These are phyloP conservation scores for Corydoras sp. DNA, from an alignment of 2,113 vertebrate genomes.

Conservation along the genomic window DNA sequence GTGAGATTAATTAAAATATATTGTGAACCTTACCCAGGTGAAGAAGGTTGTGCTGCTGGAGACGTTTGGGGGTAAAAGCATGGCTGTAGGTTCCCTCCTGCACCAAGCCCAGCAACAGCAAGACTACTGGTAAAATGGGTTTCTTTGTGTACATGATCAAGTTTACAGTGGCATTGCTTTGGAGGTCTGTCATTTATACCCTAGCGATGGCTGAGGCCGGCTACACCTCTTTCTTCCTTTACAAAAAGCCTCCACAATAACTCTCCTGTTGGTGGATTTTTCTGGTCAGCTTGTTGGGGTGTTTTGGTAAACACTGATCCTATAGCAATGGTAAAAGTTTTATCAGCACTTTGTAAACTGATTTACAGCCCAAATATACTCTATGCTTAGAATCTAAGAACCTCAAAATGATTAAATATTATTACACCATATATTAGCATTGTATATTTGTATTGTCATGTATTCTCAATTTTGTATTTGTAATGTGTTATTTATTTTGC, in stretches of 20 bases:
- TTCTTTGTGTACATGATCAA: conserved; percentile 54
- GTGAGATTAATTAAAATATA: conserved; percentile 1
- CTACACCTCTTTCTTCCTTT: conserved; percentile 18
- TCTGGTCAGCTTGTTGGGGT: conserved; percentile 50
- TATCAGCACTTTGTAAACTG: conserved; percentile 58
- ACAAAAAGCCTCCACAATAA: conserved; percentile 58
- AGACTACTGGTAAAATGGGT: conserved; percentile 47
- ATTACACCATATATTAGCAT: no score
- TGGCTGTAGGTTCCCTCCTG: conserved; percentile 51
- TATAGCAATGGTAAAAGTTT: conserved; percentile 47
- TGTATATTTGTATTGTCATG: no score
- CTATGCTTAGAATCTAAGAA: neutral
- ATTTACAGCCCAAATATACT: neutral
- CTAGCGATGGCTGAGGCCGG: neutral
- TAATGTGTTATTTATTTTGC: no score
- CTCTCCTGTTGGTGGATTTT: conserved; percentile 53
- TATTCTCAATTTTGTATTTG: no score
- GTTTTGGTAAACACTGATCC: conserved; percentile 51
- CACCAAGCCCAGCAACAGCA: conserved; percentile 52
- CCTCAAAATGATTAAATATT: neutral
- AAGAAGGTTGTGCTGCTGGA: conserved; percentile 60
- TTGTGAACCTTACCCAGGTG: conserved; percentile 54
- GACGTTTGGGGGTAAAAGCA: conserved; percentile 40
- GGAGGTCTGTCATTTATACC: conserved; percentile 42
- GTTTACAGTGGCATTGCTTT: conserved; percentile 30